Evolutionary conservation across 2,888 invertebrate species (phyloP).

Genomic region (Ectemnius lituratus): DNA sequence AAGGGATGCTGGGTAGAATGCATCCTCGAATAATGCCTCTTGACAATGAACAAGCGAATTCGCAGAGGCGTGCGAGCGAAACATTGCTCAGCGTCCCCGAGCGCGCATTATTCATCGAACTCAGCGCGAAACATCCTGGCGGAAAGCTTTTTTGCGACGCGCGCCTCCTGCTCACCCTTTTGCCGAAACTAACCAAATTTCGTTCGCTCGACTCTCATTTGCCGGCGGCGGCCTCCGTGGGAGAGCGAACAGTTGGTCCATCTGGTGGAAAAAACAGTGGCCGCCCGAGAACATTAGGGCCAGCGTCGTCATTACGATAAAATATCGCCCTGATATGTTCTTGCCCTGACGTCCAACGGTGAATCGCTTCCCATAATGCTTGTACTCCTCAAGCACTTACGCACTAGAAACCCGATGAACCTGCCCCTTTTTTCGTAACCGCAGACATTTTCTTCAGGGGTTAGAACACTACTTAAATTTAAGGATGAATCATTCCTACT

Average conservation of each 20-base stretch:
- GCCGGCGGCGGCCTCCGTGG: neutral
- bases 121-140: slow-evolving; percentile 29
- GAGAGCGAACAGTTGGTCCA: slow-evolving; percentile 5
- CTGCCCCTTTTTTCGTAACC: too few species aligned
- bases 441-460: too few species aligned
- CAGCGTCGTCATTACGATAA: neutral
- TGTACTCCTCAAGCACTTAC: too few species aligned
- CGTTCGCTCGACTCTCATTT: neutral
- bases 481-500: too few species aligned
- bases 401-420: too few species aligned
- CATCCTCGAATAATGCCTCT: slow-evolving; percentile 45
- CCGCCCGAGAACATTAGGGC: neutral
- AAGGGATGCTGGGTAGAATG: slow-evolving; percentile 22
- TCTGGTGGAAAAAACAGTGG: neutral
- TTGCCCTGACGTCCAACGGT: neutral
- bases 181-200: slow-evolving; percentile 7
- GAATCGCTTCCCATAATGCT: too few species aligned
- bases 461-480: too few species aligned
- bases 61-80: slow-evolving; percentile 34
- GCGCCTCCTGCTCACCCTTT: neutral
- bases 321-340: slow-evolving; percentile 1
- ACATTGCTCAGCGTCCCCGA: slow-evolving; percentile 33
- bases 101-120: slow-evolving; percentile 24
- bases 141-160: slow-evolving; percentile 1
- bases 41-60: slow-evolving; percentile 51